Base-by-base conservation (phyloP, 2,888 invertebrate genomes). In the Dilophus febrilis region DNA sequence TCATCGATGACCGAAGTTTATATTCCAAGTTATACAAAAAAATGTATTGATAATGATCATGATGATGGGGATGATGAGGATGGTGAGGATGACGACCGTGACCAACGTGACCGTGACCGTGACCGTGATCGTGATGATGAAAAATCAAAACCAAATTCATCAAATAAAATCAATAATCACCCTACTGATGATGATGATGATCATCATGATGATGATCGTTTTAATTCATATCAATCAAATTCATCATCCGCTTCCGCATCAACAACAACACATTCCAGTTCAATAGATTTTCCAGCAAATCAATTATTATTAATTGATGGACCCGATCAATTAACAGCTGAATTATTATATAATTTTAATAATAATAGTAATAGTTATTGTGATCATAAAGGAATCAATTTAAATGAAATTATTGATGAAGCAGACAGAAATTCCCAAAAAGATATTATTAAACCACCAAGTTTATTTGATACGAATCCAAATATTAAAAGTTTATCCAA, bases 391-490 rank as follows among this genome's bases (percentile, higher is more conserved):
- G n/a, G n/a, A n/a, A n/a, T n/a, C n/a, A n/a, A 17, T 12, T 28
- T 41, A 26, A n/a, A 31, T 30, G 46, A 53, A 6, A 55, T 55
- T 22, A 56, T 53, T 38, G 54, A 53, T 40, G 42, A 46, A 18
- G 51, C 50, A n/a, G 13, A 29, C 22, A n/a, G n/a, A n/a, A 48
- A 49, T 26, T 47, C 45, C 27, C 47, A 51, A 27, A 50, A 50
- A 44, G 53, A 58, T 28, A 57, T 64, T 28, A 56, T 61, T 42
- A 58, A 59, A 44, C 75, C 75, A 2, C 74, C 75, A 8, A 67
- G 67, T 10, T 72, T 74, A 71, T 75, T 74, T 53, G 60, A 68
- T 33, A 68, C 67, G 48, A 53, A 59, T 43, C 64, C 65, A 13
- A 48, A 48, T 37, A 38, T 53, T 5, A n/a, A n/a, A n/a, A 53